These are phyloP conservation scores for Calameuta pallipes DNA, from an alignment of 2,888 invertebrate species.

Conservation along the genomic window DNA sequence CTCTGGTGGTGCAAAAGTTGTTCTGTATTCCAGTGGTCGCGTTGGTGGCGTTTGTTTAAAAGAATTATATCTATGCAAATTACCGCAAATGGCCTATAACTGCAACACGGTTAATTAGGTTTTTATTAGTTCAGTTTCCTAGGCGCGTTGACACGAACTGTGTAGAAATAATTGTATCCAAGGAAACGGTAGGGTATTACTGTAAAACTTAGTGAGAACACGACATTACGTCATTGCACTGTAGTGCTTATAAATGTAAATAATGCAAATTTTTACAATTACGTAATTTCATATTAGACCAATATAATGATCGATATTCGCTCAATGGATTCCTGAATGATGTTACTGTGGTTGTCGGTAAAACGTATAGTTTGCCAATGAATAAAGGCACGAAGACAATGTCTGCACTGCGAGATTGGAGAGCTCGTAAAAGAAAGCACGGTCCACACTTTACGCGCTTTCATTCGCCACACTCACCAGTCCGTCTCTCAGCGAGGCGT, in stretches of 20 bases:
- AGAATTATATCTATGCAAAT: conserved; percentile 49
- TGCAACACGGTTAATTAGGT: conserved; percentile 39
- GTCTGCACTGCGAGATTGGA: background rate
- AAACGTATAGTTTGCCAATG: background rate
- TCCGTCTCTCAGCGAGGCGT: conserved; percentile 9
- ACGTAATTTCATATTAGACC: background rate
- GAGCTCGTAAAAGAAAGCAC: background rate
- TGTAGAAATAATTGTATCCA: background rate
- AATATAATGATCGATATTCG: background rate
- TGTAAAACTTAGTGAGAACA: background rate
- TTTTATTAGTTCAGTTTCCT: conserved; percentile 37
- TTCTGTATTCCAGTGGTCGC: conserved; percentile 13
- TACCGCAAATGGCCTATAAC: conserved; percentile 31
- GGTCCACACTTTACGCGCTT: background rate
- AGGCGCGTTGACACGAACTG: conserved; percentile 13
- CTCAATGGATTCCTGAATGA: background rate
- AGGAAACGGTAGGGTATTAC: background rate
- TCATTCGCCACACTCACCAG: background rate
- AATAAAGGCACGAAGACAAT: background rate
- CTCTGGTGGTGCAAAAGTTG: background rate
- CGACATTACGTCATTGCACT: background rate
- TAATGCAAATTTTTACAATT: background rate
- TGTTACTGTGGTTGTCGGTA: background rate
- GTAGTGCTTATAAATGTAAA: background rate
- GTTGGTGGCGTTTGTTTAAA: conserved; percentile 31